These are phyloP conservation scores for Malurus alboscapulatus DNA, from an alignment of 2,113 vertebrate genomes.

Conservation along the genomic window DNA sequence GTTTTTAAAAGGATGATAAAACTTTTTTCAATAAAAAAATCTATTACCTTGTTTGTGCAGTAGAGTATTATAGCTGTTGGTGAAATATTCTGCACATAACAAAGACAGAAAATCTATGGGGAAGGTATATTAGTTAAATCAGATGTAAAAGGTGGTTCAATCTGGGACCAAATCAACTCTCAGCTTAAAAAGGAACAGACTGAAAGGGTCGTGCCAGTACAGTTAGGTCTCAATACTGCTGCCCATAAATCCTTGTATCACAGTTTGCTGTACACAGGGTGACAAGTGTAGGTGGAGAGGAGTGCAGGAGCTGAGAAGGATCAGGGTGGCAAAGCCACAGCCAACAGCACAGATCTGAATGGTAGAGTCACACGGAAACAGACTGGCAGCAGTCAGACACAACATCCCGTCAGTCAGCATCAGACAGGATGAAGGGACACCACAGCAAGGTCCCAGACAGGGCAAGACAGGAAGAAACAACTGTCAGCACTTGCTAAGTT, in stretches of 20 bases:
- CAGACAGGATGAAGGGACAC: not conserved
- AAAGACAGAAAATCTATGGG: not conserved
- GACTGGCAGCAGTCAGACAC: not conserved
- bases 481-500: not conserved
- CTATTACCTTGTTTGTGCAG: not conserved
- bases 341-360: not conserved
- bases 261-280: not conserved
- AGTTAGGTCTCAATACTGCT: not conserved
- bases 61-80: not conserved
- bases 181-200: not conserved
- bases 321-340: not conserved
- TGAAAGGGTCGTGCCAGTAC: not conserved
- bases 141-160: not conserved
- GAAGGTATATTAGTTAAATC: not conserved
- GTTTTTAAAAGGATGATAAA: not conserved
- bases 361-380: not conserved
- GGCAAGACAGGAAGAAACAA: not conserved
- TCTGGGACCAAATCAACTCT: slow-evolving; percentile 2
- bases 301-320: not conserved
- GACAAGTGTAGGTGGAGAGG: not conserved
- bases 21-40: not conserved
- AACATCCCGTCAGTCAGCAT: not conserved
- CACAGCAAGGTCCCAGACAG: not conserved
- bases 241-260: not conserved
- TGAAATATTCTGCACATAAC: not conserved